phyloP scores from a whole-genome alignment of 2,888 invertebrate genomes.

The Encarsia formosa region DNA sequence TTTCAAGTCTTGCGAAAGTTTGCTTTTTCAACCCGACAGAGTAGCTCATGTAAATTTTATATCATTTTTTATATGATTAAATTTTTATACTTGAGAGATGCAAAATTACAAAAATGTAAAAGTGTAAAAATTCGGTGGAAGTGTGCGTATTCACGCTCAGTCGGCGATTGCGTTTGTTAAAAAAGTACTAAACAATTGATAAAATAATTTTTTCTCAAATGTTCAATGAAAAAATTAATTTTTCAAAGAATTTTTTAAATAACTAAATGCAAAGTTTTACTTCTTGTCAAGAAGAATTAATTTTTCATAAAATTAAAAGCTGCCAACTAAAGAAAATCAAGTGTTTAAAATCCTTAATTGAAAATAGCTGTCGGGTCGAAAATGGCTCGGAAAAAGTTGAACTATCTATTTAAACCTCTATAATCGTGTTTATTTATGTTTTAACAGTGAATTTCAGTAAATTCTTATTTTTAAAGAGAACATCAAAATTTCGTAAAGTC shows the following conservation, averaged over 20 bases:
- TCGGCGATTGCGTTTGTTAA: constrained; percentile 3
- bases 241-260: too few species aligned
- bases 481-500: constrained; percentile 14
- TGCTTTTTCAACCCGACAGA: constrained; percentile 26
- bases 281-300: too few species aligned
- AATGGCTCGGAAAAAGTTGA: constrained; percentile 26
- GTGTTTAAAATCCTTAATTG: background rate
- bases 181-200: too few species aligned
- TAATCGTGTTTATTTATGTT: constrained; percentile 25
- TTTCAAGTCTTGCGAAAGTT: constrained; percentile 20
- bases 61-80: constrained; percentile 5
- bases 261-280: too few species aligned
- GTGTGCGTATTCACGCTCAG: constrained; percentile 12
- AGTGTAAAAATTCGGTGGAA: constrained; percentile 19
- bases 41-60: background rate
- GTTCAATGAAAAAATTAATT: too few species aligned
- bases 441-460: constrained; percentile 26
- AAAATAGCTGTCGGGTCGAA: constrained; percentile 21
- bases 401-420: constrained; percentile 25
- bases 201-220: too few species aligned
- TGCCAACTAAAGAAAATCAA: too few species aligned
- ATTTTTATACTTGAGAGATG: constrained; percentile 15
- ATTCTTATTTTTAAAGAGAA: constrained; percentile 25
- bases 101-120: constrained; percentile 26
- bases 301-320: too few species aligned